Conservation (phyloP, 1,140 invertebrate genomes). For the Orius laevigatus region DNA sequence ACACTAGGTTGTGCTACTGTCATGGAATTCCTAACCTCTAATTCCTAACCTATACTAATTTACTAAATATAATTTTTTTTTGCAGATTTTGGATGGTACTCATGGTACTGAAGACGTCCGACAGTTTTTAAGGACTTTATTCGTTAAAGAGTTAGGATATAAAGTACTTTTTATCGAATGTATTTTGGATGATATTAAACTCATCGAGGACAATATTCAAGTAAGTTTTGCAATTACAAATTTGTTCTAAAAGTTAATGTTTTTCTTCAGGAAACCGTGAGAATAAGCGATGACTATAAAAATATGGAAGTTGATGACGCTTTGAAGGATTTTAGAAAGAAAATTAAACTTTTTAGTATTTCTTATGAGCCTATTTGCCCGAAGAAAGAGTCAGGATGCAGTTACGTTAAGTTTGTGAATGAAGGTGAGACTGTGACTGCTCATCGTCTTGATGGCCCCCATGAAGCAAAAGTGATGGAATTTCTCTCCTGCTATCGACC, state of each 20-base stretch:
- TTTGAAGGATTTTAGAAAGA: slow-evolving; percentile 60
- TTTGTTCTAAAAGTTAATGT: no score
- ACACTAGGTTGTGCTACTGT: no score
- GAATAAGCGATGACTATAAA: slow-evolving; percentile 78
- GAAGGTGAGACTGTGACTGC: slow-evolving; percentile 37
- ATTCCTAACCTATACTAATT: no score
- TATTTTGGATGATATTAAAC: slow-evolving; percentile 64
- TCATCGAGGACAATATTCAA: slow-evolving; percentile 71
- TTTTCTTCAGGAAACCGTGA: slow-evolving; percentile 57
- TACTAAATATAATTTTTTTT: no score
- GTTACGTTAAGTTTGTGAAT: slow-evolving; percentile 56
- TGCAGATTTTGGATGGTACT: no score
- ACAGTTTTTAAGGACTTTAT: slow-evolving; percentile 55
- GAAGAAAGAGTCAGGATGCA: slow-evolving; percentile 26
- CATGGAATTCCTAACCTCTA: no score
- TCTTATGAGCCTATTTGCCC: slow-evolving; percentile 64
- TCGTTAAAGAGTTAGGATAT: slow-evolving; percentile 55
- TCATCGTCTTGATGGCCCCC: slow-evolving; percentile 42
- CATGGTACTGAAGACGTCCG: slow-evolving; percentile 24
- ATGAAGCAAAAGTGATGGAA: slow-evolving; percentile 57
- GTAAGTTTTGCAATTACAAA: slow-evolving; percentile 26
- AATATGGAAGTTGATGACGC: slow-evolving; percentile 59
- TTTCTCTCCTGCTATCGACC: slow-evolving; percentile 60
- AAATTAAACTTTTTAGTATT: slow-evolving; percentile 70
- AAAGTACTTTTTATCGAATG: slow-evolving; percentile 86